Evolutionary conservation across 2,797 vertebrate species (phyloP).

Genomic region (Cynopterus sphinx): DNA sequence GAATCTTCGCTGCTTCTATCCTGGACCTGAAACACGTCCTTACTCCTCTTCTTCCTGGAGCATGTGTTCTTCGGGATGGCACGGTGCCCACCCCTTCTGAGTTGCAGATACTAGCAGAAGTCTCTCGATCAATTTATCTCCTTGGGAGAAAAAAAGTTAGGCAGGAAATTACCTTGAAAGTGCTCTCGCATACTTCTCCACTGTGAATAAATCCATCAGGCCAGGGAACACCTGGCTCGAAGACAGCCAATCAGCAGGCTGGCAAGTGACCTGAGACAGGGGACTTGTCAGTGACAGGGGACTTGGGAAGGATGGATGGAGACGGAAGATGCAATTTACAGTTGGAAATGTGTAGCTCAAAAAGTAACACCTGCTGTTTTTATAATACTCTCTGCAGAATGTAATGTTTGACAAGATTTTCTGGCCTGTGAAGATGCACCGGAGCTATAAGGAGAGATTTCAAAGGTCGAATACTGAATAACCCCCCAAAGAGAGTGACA

Average conservation of each 20-base stretch:
- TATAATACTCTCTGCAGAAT: not conserved
- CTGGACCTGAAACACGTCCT: not conserved
- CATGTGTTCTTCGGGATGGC: accelerated
- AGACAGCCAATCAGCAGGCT: not conserved
- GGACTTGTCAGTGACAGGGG: not conserved
- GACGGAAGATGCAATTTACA: not conserved
- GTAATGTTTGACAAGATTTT: not conserved
- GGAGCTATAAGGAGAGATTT: not conserved
- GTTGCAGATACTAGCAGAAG: not conserved
- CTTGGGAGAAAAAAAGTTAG: not conserved
- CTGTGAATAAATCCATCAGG: not conserved
- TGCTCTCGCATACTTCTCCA: not conserved
- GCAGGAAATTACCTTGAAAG: not conserved
- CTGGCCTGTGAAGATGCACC: not conserved
- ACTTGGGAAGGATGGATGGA: not conserved
- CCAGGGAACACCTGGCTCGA: not conserved
- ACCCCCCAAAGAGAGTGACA: not conserved
- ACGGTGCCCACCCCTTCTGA: not conserved
- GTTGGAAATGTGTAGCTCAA: not conserved
- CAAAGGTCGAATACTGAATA: not conserved
- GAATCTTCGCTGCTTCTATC: not conserved
- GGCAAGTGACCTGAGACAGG: not conserved
- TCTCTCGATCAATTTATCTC: not conserved
- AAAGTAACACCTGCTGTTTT: not conserved
- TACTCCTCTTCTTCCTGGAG: not conserved